Percentiles rank a stretch among this genome's conserved stretches.
These are phyloP conservation scores for Agelaius tricolor DNA, from an alignment of 2,113 vertebrate species.

Conservation along the genomic window DNA sequence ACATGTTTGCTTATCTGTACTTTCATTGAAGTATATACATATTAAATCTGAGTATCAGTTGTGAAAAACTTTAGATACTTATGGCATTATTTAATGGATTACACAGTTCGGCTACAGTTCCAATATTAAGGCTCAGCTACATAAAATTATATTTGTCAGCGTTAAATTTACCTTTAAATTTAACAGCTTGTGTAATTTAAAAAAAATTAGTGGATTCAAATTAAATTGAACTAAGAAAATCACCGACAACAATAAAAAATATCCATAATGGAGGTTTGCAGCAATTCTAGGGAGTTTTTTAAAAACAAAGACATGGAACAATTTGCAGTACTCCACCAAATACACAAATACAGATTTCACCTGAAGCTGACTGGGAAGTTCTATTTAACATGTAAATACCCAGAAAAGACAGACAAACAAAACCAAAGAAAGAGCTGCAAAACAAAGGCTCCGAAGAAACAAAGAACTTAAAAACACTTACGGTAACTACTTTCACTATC, in stretches of 20 bases:
- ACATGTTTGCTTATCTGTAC: not conserved
- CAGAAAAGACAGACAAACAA: constrained; percentile 18
- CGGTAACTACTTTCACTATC: constrained; percentile 99
- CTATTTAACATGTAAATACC: constrained; percentile 28
- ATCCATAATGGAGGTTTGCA: not conserved
- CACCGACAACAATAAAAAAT: not conserved
- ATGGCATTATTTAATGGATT: not conserved
- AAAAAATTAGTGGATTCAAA: not conserved
- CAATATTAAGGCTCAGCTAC: not conserved
- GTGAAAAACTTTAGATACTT: not conserved
- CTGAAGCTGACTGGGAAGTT: not conserved
- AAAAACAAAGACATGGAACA: not conserved
- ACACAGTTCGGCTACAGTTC: not conserved
- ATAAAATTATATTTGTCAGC: not conserved
- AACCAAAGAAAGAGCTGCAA: not conserved
- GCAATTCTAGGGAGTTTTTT: not conserved
- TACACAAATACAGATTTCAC: not conserved
- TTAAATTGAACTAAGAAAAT: not conserved
- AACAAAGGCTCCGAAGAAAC: constrained; percentile 27
- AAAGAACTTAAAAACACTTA: constrained; percentile 84
- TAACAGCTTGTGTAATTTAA: not conserved
- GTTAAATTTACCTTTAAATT: not conserved
- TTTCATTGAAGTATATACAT: not conserved
- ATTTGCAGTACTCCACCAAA: not conserved
- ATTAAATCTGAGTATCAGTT: not conserved